Base-by-base conservation (phyloP, 2,797 vertebrate species). In the Pseudochirops corinnae region DNA sequence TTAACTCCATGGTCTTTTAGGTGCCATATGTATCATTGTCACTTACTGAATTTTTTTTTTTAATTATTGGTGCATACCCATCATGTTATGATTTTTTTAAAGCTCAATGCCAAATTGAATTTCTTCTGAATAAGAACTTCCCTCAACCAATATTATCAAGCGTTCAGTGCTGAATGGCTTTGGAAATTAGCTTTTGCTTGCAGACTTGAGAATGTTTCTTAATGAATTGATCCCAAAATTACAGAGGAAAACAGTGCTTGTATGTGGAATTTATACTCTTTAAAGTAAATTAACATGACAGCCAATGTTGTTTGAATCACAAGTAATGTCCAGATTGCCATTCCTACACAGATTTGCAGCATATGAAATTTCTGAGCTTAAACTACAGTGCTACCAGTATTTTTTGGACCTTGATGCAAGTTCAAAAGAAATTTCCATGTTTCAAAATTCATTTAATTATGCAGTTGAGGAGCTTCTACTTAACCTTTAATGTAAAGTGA, bases 391-490 rank as follows among this genome's bases (percentile, higher is more conserved):
- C 55, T 1, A 92, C 67, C 18, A 50, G 90, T 6, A 28, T 94
- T 55, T 92, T 58, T 82, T 31, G 24, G 56, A 60, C 33, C 82
- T 60, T 90, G 94, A 46, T 5, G 39, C 5, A 96, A 96, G 31
- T 31, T 55, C 56, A 50, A 16, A 94, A 26, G 1, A 93, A 7
- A 92, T 67, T 24, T 92, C 39, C 31, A 9, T 92, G 74, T 93
- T 95, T 96, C 56, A 95, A 12, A 94, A 55, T 74, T 57, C 4
- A 91, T 46, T 82, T 92, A 62, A 91, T 16, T 91, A 24, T 92
- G 28, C 1, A 50, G 0, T 50, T 92, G 33, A 94, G 12, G 28
- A 57, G 33, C 39, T 90, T 94, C 56, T 5, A 56, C 31, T 56
- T 91, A 39, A 29, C 91, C 26, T 46, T 96, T 39, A 56, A 11